Base-by-base conservation (phyloP, 2,888 invertebrate species). In the Reticulitermes lucifugus region DNA sequence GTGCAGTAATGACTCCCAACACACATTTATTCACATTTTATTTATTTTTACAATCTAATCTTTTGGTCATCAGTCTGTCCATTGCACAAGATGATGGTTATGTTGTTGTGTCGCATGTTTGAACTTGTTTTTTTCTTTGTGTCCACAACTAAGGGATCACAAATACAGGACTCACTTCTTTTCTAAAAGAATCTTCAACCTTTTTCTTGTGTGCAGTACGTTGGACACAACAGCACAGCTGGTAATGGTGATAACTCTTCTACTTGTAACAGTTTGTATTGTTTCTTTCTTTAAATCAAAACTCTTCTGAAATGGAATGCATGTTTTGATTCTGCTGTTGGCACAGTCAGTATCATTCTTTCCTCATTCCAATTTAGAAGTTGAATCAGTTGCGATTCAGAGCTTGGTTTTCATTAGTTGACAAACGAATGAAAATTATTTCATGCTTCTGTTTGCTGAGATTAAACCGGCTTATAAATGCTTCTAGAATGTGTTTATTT, bases 41-140 rank as follows among this genome's bases (percentile, higher is more conserved):
- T 65, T n/a, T 25, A 25, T 65, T 65, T 25, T 65, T 65, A 65
- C 65, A 65, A 6, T 65, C n/a, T n/a, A n/a, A n/a, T 12, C 21
- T 35, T 25, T 73, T 73, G 73, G 41, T 73, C 73, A 73, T 73
- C 73, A 73, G 73, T 14, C 41, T 35, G 73, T 73, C 35, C 73
- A 73, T 21, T 41, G 29, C 73, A 73, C 73, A 41, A 41, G 73
- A 6, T 35, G 25, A 18, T 73, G 73, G 22, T 73, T 73, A 41
- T 73, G 29, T 73, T 41, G 55, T 55, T 41, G 9, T 73, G 29
- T 73, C 73, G 29, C 73, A 29, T 73, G 41, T 41, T 41, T 73
- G 41, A 73, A 73, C 29, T 41, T 18, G n/a, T 73, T 41, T 29
- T 21, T 73, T 73, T 41, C 6, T 73, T 41, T 41, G 14, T 41